These are phyloP conservation scores for Neria commutata DNA, from an alignment of 2,888 invertebrate species.

Conservation along the genomic window DNA sequence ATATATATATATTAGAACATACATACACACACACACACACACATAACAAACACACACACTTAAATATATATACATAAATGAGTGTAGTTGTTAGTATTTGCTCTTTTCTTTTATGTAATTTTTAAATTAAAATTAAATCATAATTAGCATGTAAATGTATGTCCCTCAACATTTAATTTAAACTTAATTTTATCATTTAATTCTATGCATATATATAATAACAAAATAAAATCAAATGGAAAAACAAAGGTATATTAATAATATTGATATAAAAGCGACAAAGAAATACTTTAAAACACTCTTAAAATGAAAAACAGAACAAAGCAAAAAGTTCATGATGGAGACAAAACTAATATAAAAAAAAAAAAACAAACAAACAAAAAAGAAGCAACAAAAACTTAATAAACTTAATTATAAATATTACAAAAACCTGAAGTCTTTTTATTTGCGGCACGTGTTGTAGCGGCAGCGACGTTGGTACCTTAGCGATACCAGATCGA, in stretches of 20 bases:
- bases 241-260: conserved; percentile 17
- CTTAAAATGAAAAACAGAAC: conserved; percentile 2
- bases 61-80: conserved; percentile 24
- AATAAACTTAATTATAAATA: conserved; percentile 6
- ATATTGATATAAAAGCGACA: conserved; percentile 8
- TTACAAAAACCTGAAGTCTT: conserved; percentile 12
- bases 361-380: conserved; percentile 7
- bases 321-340: conserved; percentile 8
- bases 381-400: conserved; percentile 18
- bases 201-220: conserved; percentile 24
- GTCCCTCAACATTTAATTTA: conserved; percentile 46
- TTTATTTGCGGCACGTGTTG: not conserved
- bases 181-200: conserved; percentile 54
- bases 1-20: conserved; percentile 41
- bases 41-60: too few relatives aligned
- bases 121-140: too few relatives aligned
- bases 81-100: conserved; percentile 54
- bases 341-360: conserved; percentile 13
- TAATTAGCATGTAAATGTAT: conserved; percentile 56
- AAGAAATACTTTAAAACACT: conserved; percentile 9
- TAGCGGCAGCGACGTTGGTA: not conserved
- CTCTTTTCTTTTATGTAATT: too few relatives aligned
- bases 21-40: too few relatives aligned
- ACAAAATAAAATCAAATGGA: conserved; percentile 7
- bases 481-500: too few relatives aligned